Evolutionary conservation across 2,888 invertebrate genomes (phyloP).

Genomic region (Hetaerina titia): DNA sequence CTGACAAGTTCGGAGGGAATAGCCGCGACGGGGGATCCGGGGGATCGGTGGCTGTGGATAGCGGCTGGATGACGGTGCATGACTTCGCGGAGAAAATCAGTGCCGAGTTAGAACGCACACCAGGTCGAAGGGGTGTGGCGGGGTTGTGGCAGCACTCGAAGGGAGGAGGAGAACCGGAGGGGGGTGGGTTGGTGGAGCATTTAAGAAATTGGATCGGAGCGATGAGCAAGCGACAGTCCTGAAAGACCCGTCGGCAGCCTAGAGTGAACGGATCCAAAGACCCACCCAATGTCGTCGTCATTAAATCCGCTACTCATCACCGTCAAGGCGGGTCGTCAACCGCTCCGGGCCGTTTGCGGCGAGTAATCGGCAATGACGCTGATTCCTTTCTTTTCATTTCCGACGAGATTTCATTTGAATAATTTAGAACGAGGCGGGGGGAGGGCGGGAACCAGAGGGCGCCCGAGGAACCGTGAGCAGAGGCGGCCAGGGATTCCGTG

Average conservation of each 20-base stretch:
- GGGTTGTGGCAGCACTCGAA: too few species aligned
- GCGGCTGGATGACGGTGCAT: background rate
- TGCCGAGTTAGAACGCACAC: background rate
- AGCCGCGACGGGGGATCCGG: background rate
- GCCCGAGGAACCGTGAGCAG: background rate
- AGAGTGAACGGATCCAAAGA: background rate
- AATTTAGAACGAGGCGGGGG: background rate
- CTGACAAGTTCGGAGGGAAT: background rate
- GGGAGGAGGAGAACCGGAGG: background rate
- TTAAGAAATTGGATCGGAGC: background rate
- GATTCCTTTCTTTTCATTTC: conserved; percentile 25
- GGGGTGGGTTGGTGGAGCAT: background rate
- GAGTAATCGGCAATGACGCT: background rate
- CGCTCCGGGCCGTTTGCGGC: background rate
- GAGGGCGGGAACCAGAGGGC: background rate
- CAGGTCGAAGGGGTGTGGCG: too few species aligned
- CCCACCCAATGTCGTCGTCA: background rate
- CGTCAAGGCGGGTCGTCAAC: background rate
- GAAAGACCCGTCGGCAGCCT: background rate
- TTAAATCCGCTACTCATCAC: conserved; percentile 26
- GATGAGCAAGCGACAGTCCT: background rate
- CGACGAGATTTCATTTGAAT: conserved; percentile 5
- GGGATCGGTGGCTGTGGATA: background rate
- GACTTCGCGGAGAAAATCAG: background rate
- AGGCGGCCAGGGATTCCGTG: background rate